These are phyloP conservation scores for Vollenhovia emeryi DNA, from an alignment of 1,140 invertebrate species.

Conservation along the genomic window DNA sequence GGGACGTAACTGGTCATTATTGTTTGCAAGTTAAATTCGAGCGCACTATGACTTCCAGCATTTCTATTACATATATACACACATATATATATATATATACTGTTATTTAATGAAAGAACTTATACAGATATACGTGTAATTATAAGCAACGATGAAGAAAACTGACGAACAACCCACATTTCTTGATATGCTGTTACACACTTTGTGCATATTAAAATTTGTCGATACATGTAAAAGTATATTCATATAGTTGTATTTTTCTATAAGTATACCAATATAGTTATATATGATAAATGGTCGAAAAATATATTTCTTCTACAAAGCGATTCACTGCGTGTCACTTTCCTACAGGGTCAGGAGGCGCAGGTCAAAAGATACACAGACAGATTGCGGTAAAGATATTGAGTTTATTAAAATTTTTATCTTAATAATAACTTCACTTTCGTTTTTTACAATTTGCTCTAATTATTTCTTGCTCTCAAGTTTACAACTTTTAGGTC, in stretches of 20 bases:
- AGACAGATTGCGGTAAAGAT: neutral
- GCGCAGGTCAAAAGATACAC: neutral
- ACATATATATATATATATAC: neutral
- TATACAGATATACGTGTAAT: neutral
- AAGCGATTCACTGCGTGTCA: neutral
- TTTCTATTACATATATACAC: neutral
- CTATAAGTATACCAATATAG: constrained; percentile 18
- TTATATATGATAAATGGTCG: neutral
- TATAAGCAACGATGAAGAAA: constrained; percentile 8
- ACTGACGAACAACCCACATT: neutral
- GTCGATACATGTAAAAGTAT: neutral
- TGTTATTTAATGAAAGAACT: constrained; percentile 4
- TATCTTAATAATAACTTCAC: constrained; percentile 37
- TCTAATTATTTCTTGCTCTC: constrained; percentile 59
- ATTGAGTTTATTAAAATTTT: constrained; percentile 30
- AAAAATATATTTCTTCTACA: constrained; percentile 38
- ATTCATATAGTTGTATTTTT: constrained; percentile 42
- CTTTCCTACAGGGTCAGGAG: neutral
- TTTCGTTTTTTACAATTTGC: constrained; percentile 43
- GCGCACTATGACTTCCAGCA: neutral
- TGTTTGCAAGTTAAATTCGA: neutral
- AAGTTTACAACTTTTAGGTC: constrained; percentile 47
- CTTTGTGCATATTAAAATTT: constrained; percentile 15
- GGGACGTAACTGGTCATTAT: neutral
- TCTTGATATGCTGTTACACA: neutral